Evolutionary conservation across 2,797 vertebrate genomes (phyloP).

Genomic region (Esox masquinongy): DNA sequence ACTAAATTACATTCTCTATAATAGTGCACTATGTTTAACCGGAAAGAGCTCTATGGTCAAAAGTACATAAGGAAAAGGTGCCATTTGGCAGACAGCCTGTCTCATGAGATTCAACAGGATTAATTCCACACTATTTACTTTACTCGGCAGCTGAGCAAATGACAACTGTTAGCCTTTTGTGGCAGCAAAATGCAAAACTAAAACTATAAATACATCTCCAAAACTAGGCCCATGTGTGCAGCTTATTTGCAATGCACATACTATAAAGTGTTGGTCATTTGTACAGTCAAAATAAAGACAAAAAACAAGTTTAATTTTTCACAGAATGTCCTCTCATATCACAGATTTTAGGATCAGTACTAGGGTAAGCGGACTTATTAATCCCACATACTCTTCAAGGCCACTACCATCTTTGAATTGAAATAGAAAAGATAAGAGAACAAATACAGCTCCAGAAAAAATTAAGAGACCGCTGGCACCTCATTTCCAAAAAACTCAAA

Average conservation of each 20-base stretch:
- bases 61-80: neutral
- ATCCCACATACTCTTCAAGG: no score
- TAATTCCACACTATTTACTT: constrained; percentile 24
- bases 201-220: constrained; percentile 12
- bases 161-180: constrained; percentile 19
- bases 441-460: no score
- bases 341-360: no score
- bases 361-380: no score
- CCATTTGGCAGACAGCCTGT: neutral
- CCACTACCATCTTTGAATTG: no score
- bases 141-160: constrained; percentile 39
- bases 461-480: no score
- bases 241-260: constrained; percentile 25
- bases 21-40: neutral
- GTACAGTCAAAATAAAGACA: constrained; percentile 12
- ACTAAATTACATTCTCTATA: neutral
- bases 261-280: constrained; percentile 10
- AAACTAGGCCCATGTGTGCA: constrained; percentile 22
- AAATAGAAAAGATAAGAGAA: no score
- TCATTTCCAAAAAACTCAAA: no score
- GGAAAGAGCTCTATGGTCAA: neutral
- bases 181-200: neutral
- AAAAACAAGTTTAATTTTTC: no score
- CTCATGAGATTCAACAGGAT: constrained; percentile 11
- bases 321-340: no score